Evolutionary conservation across 2,888 invertebrate genomes (phyloP).

Genomic region (Caenorhabditis plicata): DNA sequence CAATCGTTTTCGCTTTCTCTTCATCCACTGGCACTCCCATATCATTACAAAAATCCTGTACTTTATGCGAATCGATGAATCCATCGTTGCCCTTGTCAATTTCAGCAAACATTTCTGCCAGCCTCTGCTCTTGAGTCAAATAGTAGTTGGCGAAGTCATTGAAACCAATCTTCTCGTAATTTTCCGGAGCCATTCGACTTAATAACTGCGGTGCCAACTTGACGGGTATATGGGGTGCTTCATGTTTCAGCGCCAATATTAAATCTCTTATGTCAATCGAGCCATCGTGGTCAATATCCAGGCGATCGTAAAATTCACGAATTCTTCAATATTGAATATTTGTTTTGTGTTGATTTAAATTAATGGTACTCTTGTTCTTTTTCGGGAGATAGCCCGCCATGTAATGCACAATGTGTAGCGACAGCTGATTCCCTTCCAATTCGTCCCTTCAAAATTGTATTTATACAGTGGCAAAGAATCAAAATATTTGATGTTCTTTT

Average conservation of each 20-base stretch:
- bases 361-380: conserved; percentile 47
- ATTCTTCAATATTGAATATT: conserved; percentile 26
- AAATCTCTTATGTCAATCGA: conserved; percentile 91
- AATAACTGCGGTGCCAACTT: conserved; percentile 48
- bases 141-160: conserved; percentile 90
- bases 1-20: conserved; percentile 82
- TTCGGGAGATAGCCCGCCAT: conserved; percentile 45
- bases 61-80: conserved; percentile 76
- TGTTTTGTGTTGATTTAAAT: background rate
- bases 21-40: conserved; percentile 84
- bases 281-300: conserved; percentile 91
- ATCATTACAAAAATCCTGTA: conserved; percentile 86
- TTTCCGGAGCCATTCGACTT: conserved; percentile 25
- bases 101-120: conserved; percentile 86
- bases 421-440: conserved; percentile 58
- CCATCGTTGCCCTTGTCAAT: conserved; percentile 92
- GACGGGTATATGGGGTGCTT: conserved; percentile 67
- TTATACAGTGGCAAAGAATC: too few relatives aligned
- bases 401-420: conserved; percentile 52
- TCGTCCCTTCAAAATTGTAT: conserved; percentile 31
- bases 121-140: conserved; percentile 90
- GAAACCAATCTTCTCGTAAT: conserved; percentile 39
- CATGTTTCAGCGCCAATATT: conserved; percentile 80
- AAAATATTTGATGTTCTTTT: too few relatives aligned
- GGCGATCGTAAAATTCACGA: conserved; percentile 77